Conservation (phyloP, 2,797 vertebrate genomes). For the Gymnoscopelus braueri region DNA sequence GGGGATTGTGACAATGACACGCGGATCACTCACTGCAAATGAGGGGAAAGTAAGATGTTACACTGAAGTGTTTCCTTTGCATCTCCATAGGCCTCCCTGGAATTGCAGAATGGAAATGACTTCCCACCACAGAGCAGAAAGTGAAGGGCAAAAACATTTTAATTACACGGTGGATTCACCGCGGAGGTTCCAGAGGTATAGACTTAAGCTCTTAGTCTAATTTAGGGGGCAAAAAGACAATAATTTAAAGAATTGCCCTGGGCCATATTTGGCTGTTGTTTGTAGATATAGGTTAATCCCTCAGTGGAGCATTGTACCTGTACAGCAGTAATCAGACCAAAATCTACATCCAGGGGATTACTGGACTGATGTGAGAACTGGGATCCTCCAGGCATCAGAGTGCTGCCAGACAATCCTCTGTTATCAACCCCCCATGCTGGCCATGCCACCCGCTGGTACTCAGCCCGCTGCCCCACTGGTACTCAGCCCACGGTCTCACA, state of each 20-base stretch:
- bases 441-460: neutral
- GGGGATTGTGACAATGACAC: slow-evolving; percentile 64
- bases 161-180: slow-evolving; percentile 8
- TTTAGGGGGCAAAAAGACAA: slow-evolving; percentile 21
- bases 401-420: neutral
- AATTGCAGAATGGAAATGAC: slow-evolving; percentile 55
- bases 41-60: slow-evolving; percentile 72
- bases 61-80: slow-evolving; percentile 41
- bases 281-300: slow-evolving; percentile 63
- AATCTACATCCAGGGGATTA: slow-evolving; percentile 39
- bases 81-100: slow-evolving; percentile 63
- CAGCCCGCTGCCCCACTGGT: neutral
- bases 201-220: slow-evolving; percentile 2
- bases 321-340: slow-evolving; percentile 34
- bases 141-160: slow-evolving; percentile 24
- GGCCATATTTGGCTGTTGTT: slow-evolving; percentile 34
- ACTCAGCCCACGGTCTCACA: neutral
- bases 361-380: slow-evolving; percentile 18
- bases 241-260: slow-evolving; percentile 30
- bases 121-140: slow-evolving; percentile 18
- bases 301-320: slow-evolving; percentile 35
- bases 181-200: neutral
- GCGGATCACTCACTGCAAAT: slow-evolving; percentile 64
- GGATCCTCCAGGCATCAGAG: neutral
- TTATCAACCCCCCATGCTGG: slow-evolving; percentile 9